Evolutionary conservation across 2,113 vertebrate genomes (phyloP), one percentile per base, ranked within the genome.

Genomic region (Cichladusa arquata): DNA sequence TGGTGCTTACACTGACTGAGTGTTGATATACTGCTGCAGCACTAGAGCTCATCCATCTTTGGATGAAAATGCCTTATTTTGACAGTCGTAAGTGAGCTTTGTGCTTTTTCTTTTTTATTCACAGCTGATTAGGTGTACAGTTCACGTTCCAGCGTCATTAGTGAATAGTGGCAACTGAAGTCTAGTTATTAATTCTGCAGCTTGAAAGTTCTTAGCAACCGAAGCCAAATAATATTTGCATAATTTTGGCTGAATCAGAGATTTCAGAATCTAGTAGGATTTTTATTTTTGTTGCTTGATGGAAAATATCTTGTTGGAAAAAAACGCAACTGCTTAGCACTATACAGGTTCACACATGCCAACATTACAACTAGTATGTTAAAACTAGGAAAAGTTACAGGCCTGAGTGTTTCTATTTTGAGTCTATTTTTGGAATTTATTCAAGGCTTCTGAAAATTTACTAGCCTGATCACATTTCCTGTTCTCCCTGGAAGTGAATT

Each of bases 61-160:
- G 69, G 73, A 85, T 89, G 78, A 91, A 94, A 92, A 86, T 19
- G n/a, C 47, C 45, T 76, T 65, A 76, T 65, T 89, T 82, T 93
- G 92, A 91, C 77, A 85, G 57, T 48, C 87, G 53, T 84, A 95
- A 97, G 93, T 58, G 83, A 95, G 78, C 54, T 48, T 89, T 38
- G 26, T 80, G 56, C 33, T 89, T 93, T 93, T 77, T 17, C n/a
- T 71, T 62, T 71, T 91, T 72, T 58, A 66, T 94, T 94, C 88
- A 82, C 54, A 57, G 71, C 69, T 94, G 80, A 81, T 96, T 94
- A 70, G 50, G 57, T 92, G 86, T 79, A 88, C 92, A 58, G 77
- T 73, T 96, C 91, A 95, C 26, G 31, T 96, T 92, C 50, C 86
- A 92, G 57, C 65, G 72, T 96, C 93, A 93, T 95, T 96, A 97